Percentiles rank a stretch among this genome's conserved stretches.
Conservation (phyloP, 2,888 invertebrate species). For the Apoda limacodes region DNA sequence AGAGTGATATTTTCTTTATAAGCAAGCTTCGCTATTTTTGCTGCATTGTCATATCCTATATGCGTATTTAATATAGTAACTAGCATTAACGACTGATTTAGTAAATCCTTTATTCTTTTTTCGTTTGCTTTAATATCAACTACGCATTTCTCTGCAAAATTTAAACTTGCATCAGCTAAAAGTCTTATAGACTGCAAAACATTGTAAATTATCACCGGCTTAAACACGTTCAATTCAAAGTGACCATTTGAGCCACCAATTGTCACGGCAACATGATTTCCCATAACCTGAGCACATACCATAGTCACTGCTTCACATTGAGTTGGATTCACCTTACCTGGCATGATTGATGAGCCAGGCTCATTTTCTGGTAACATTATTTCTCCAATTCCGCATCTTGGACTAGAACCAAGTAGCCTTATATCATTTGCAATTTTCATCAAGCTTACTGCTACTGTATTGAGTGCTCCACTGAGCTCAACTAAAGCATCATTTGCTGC, state of each 20-base stretch:
- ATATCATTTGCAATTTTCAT: too few species aligned
- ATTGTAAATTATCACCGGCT: neutral
- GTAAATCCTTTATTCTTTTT: neutral
- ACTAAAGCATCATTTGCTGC: too few species aligned
- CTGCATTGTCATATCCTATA: conserved; percentile 1
- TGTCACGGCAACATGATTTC: conserved; percentile 1
- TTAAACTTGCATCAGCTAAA: neutral
- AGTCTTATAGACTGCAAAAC: neutral
- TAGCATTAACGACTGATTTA: neutral
- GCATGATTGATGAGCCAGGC: conserved; percentile 1
- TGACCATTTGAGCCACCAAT: neutral
- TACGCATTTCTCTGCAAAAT: too few species aligned
- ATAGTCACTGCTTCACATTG: conserved; percentile 1
- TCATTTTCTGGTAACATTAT: conserved; percentile 1
- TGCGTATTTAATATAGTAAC: neutral
- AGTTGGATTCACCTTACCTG: conserved; percentile 3
- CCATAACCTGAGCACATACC: conserved; percentile 2
- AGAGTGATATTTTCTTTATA: neutral
- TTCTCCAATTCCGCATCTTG: neutral
- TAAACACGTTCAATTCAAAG: neutral
- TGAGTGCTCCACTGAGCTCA: too few species aligned
- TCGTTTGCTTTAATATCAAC: neutral
- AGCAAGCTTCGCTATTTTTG: neutral
- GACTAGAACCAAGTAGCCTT: neutral
- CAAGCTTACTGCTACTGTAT: too few species aligned